Base-by-base conservation (phyloP, 2,888 invertebrate genomes). In the Vesta saturnalis region DNA sequence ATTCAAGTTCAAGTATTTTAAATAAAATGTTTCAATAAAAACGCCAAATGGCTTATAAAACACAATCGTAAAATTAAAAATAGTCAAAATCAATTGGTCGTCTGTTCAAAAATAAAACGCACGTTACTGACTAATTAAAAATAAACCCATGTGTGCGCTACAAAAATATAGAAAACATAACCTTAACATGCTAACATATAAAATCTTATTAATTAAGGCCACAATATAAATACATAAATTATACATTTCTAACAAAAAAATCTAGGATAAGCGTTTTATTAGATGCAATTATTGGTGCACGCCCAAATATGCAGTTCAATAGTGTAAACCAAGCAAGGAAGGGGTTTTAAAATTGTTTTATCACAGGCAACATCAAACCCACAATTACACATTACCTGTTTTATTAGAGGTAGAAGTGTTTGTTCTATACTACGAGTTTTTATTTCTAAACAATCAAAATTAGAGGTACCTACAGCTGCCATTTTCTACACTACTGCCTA, bases 391-490 rank as follows among this genome's bases (percentile, higher is more conserved):
- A 55, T 86, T 91, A 96, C 96, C 94, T 96, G 96, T 86, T 94
- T 95, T 82, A 96, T 93, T 85, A 96, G 90, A 79, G 96, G 96
- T 83, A 96, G 92, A 80, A 96, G 90, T 78, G 95, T 95, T 87
- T 94, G 93, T 88, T 96, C 96, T 86, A 96, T 94, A 86, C 95
- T 95, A 89, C 93, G 94, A 81, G 95, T 96, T 86, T 93, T 93
- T 84, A 96, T 95, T 88, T 94, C 94, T 85, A 94, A 85, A 84
- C 84, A 85, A 82, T 86, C 86, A 84, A 84, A 85, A 82, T 86
- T 86, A 85, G 85, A 85, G 83, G 85, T 84, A 83, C 85, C 86
- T 85, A 85, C 85, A 84, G 84, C 86, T 86, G 86, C 86, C 86
- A 86, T 87, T 85, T 86, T 84, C 83, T 83, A 83, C 83, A 82